These are phyloP conservation scores for Venustaconcha ellipsiformis DNA, from an alignment of 1,140 invertebrate genomes.

Conservation along the genomic window DNA sequence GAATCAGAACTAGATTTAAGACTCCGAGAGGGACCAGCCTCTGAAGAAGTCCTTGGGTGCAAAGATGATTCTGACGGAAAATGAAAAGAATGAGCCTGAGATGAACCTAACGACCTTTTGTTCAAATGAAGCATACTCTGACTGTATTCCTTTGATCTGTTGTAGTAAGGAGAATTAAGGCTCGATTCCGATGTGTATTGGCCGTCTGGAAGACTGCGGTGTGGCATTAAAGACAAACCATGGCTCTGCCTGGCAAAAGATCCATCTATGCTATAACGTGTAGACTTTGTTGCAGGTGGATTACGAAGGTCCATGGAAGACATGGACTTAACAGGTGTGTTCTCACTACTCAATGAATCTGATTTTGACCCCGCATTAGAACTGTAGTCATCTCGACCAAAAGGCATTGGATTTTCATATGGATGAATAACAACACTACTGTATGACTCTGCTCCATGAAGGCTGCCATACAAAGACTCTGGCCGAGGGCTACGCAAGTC, in stretches of 20 bases:
- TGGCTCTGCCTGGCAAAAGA: conserved; percentile 28
- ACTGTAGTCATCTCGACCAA: conserved; percentile 54
- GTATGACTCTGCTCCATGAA: conserved; percentile 60
- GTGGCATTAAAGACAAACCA: conserved; percentile 9
- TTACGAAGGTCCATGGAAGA: no score
- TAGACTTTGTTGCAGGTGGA: no score
- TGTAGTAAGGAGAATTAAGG: conserved; percentile 16
- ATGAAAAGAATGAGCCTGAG: conserved; percentile 4
- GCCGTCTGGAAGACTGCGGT: conserved; percentile 28
- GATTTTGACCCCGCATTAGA: conserved; percentile 21
- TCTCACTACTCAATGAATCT: no score
- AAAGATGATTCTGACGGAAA: conserved; percentile 16
- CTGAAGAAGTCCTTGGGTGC: conserved; percentile 22
- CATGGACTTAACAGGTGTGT: no score
- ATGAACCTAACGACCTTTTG: conserved; percentile 5
- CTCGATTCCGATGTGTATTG: conserved; percentile 44
- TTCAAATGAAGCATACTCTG: conserved; percentile 29
- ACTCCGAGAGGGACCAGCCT: conserved; percentile 17
- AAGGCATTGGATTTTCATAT: conserved; percentile 45
- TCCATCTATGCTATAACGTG: conserved; percentile 48
- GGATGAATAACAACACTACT: conserved; percentile 61
- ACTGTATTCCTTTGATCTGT: conserved; percentile 10
- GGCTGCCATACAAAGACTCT: conserved; percentile 41
- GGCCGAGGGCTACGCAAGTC: conserved; percentile 40
- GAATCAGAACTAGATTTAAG: conserved; percentile 5